Conservation (phyloP, 2,888 invertebrate species). For the Ectemnius continuus region DNA sequence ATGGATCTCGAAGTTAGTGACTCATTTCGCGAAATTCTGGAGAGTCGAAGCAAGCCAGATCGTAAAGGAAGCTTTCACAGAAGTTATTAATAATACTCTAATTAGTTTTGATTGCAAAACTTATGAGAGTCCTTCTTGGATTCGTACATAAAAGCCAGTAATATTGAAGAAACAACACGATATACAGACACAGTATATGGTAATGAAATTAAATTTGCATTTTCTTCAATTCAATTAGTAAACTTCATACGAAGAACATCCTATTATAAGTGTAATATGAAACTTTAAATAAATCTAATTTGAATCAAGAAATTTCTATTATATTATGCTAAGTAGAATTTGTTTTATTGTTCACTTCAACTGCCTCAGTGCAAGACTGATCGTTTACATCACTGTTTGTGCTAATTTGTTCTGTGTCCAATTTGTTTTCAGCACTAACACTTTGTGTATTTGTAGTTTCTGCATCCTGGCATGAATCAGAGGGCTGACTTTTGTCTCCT, state of each 20-base stretch:
- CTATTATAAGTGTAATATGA: too few species aligned
- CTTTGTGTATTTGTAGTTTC: neutral
- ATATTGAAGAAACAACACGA: too few species aligned
- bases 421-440: constrained; percentile 7
- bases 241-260: neutral
- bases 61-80: neutral
- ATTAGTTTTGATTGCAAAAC: neutral
- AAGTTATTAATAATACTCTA: neutral
- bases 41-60: neutral
- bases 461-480: neutral
- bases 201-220: neutral
- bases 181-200: too few species aligned
- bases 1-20: neutral
- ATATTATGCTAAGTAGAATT: constrained; percentile 20
- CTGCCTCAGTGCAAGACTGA: neutral
- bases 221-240: neutral
- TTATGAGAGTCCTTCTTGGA: neutral
- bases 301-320: neutral
- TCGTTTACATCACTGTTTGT: constrained; percentile 4
- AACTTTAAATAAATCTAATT: neutral
- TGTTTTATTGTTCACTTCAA: neutral
- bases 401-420: constrained; percentile 6
- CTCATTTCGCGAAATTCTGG: neutral
- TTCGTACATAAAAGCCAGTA: too few species aligned
- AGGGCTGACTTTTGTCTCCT: constrained; percentile 10